These are phyloP conservation scores for Coilia nasus DNA, from an alignment of 2,797 vertebrate genomes.

Conservation along the genomic window DNA sequence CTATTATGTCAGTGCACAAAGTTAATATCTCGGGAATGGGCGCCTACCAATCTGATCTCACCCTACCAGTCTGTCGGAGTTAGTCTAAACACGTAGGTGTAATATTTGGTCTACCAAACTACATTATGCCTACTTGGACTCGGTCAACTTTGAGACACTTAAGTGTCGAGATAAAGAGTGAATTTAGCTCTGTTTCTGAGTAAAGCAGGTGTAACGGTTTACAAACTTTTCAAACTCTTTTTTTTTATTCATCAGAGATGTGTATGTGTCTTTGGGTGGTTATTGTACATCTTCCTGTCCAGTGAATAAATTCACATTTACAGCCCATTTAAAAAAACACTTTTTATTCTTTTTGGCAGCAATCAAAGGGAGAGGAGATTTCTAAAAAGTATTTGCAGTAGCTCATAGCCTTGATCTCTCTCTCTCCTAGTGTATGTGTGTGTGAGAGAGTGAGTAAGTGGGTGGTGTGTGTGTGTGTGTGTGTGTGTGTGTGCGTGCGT, in stretches of 20 bases:
- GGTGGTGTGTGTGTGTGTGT: neutral
- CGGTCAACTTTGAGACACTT: too few species aligned
- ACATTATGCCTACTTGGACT: neutral
- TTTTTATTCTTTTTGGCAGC: neutral
- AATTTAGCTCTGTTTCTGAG: neutral
- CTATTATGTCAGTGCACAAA: neutral
- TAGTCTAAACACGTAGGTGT: neutral
- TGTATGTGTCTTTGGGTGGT: neutral
- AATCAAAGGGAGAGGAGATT: neutral
- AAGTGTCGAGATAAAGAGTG: neutral
- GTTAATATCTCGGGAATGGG: neutral
- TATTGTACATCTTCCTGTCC: neutral
- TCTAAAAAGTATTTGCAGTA: slow-evolving; percentile 19
- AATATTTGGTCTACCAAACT: slow-evolving; percentile 1
- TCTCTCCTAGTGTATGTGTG: neutral
- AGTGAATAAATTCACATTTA: neutral
- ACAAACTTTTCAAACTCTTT: neutral
- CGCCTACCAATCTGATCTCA: neutral
- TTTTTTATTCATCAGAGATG: neutral
- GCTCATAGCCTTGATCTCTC: slow-evolving; percentile 22
- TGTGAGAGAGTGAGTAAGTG: too few species aligned
- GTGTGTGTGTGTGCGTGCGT: neutral
- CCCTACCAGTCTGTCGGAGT: neutral
- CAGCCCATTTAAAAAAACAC: neutral
- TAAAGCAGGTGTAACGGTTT: neutral